These are phyloP conservation scores for Oxyruncus cristatus DNA, from an alignment of 2,113 vertebrate species.

Conservation along the genomic window DNA sequence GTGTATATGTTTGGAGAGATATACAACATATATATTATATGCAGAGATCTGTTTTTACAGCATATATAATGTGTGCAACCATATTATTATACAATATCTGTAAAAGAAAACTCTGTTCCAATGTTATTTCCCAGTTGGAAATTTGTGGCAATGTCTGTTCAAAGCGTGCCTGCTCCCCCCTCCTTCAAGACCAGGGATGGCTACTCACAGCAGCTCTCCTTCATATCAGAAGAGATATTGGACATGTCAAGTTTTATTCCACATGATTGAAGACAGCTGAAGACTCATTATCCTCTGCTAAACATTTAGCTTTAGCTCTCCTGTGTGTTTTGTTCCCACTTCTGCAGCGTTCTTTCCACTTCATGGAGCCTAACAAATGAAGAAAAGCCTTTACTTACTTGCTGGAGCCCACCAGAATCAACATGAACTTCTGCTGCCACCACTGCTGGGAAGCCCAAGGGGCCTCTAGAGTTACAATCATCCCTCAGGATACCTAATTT, in stretches of 20 bases:
- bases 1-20: not conserved
- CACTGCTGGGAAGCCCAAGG: constrained; percentile 57
- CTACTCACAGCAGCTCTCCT: not conserved
- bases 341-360: constrained; percentile 53
- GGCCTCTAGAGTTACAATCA: constrained; percentile 7
- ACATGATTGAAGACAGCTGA: not conserved
- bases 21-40: not conserved
- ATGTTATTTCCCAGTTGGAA: not conserved
- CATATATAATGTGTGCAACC: not conserved
- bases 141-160: not conserved
- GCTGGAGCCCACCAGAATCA: constrained; percentile 4
- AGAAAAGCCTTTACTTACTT: constrained; percentile 29
- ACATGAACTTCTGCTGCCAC: constrained; percentile 54
- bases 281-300: constrained; percentile 33
- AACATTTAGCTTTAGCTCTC: constrained; percentile 61
- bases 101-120: not conserved
- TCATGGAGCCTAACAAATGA: constrained; percentile 56
- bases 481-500: constrained; percentile 26
- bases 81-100: not conserved
- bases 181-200: not conserved
- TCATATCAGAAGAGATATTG: not conserved
- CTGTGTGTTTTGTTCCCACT: constrained; percentile 41
- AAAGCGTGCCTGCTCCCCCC: not conserved
- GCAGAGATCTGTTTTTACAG: not conserved
- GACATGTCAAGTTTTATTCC: not conserved